These are phyloP conservation scores for Cyanistes caeruleus DNA, from an alignment of 2,113 vertebrate genomes.

Conservation along the genomic window DNA sequence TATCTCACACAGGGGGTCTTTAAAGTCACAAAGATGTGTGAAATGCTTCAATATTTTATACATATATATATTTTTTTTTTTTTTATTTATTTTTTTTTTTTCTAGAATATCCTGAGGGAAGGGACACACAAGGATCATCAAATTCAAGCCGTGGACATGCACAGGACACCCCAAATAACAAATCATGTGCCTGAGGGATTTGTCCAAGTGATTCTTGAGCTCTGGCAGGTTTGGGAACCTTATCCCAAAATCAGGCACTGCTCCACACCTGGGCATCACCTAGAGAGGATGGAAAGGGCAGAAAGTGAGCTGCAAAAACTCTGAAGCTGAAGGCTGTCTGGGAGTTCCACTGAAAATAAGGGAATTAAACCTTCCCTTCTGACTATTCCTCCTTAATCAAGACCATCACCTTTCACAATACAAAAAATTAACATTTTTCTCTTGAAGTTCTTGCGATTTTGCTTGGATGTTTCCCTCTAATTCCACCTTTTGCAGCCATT, in stretches of 20 bases:
- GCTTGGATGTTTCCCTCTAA: background rate
- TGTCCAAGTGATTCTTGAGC: background rate
- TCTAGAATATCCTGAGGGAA: background rate
- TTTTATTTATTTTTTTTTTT: too few species aligned
- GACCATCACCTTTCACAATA: background rate
- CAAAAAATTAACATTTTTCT: background rate
- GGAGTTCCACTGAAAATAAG: rapidly evolving
- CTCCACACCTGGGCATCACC: background rate
- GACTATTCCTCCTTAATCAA: background rate
- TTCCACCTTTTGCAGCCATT: background rate
- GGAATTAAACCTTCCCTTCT: background rate
- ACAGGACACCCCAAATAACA: background rate
- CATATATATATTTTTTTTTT: too few species aligned
- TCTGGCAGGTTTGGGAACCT: background rate
- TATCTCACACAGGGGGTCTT: rapidly evolving
- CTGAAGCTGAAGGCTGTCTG: rapidly evolving
- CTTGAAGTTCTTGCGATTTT: background rate
- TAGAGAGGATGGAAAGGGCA: background rate
- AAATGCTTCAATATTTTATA: background rate
- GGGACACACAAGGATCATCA: rapidly evolving
- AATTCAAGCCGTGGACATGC: too few species aligned
- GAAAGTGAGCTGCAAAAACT: background rate
- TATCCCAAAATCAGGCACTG: background rate
- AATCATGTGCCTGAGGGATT: rapidly evolving
- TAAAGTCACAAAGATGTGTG: rapidly evolving